Evolutionary conservation across 1,140 invertebrate species (phyloP).

Genomic region (Drosophila chauvacae): DNA sequence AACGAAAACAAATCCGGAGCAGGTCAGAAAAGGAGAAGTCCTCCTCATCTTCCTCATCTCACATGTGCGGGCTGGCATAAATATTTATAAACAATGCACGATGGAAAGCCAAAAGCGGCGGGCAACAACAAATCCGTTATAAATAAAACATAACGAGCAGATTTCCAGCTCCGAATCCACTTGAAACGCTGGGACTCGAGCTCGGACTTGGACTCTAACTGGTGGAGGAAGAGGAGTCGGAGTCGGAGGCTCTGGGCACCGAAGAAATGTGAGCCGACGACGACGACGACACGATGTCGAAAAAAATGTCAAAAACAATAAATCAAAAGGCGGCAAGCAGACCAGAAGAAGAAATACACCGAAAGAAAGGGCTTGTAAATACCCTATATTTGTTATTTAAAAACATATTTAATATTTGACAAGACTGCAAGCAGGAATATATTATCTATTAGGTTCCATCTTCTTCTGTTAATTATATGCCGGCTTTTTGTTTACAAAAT

Average conservation of each 20-base stretch:
- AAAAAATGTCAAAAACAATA: constrained; percentile 77
- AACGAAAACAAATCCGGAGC: constrained; percentile 25
- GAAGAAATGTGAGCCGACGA: constrained; percentile 55
- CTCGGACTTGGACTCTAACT: constrained; percentile 26
- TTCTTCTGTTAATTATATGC: not conserved
- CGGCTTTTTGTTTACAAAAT: constrained; percentile 11
- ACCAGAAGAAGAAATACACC: constrained; percentile 29
- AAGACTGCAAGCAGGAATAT: not conserved
- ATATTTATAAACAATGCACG: constrained; percentile 74
- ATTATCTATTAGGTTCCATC: not conserved
- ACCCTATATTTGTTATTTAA: not conserved
- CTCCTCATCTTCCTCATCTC: constrained; percentile 23
- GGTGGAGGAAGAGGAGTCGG: not conserved
- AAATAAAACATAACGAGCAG: constrained; percentile 77
- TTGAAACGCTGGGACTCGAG: constrained; percentile 44
- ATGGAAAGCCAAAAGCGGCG: constrained; percentile 40
- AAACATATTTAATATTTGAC: not conserved
- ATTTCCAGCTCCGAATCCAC: constrained; percentile 61
- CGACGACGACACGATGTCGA: constrained; percentile 24
- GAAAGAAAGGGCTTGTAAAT: not conserved
- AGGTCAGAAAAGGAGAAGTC: constrained; percentile 51
- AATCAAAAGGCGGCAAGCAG: constrained; percentile 60
- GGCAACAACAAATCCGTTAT: constrained; percentile 75
- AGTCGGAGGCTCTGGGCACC: not conserved
- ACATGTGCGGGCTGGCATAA: constrained; percentile 44